Evolutionary conservation across 2,797 vertebrate genomes (phyloP), one percentile per base, ranked within the genome.

Genomic region (Sylvia borin): DNA sequence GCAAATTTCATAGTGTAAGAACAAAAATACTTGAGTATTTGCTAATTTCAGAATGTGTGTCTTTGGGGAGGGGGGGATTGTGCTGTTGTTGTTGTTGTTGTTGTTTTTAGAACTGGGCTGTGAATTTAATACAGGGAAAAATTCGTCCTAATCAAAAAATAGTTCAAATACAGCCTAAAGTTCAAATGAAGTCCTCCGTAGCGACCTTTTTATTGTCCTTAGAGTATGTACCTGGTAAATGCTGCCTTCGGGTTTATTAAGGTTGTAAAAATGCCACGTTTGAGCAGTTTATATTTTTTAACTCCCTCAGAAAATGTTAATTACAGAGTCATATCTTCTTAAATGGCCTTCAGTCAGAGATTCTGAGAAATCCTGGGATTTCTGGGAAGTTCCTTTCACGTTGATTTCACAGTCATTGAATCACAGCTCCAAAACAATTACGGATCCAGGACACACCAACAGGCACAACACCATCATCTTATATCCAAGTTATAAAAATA

Each of bases 231-330:
- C 78, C 84, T 74, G 82, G 88, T 93, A 95, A 94, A 86, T 66
- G 82, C 90, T 87, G 50, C 54, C 21, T 90, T 95, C 75, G 43
- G 32, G 62, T 96, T 96, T 95, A 95, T 92, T 90, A 95, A 95
- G 74, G 74, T 36, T 84, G 85, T 94, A 92, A 95, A 97, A 94
- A 60, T 67, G 73, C 66, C 93, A 92, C 16, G 1, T 88, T 94
- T 66, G 60, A 84, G 85, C 85, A 94, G 85, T 95, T 94, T 88
- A 51, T 95, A 51, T 84, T 83, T 95, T 93, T 88, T 90, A 83
- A 62, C 76, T 96, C 60, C 26, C 58, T 94, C 71, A 87, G 90
- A 96, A 95, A 89, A 82, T 55, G 42, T 90, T 90, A 82, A 90
- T 93, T 93, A 55, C 45, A 36, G 87, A 90, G 55, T 70, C 36